Conservation (phyloP, 92 coral and sea anemone species). For the Isaurus tuberculatus region DNA sequence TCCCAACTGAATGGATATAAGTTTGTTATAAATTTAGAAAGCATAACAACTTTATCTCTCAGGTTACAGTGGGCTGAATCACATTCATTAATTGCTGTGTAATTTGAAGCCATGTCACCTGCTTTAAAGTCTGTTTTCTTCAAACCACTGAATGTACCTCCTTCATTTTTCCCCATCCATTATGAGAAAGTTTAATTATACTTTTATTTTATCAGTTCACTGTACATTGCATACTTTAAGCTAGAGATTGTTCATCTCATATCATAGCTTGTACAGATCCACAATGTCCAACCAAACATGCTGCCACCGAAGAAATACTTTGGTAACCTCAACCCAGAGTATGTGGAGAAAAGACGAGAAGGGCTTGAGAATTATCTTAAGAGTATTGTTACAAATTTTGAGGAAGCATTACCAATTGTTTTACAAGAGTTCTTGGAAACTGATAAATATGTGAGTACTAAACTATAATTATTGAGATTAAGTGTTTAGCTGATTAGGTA, state of each 20-base stretch:
- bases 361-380: slow-evolving; percentile 80
- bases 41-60: too few relatives aligned
- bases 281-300: slow-evolving; percentile 56
- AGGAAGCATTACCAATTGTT: slow-evolving; percentile 72
- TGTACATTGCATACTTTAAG: neutral
- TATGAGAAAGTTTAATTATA: too few relatives aligned
- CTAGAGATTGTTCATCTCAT: neutral
- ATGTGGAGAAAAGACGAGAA: slow-evolving; percentile 85
- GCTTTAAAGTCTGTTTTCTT: too few relatives aligned
- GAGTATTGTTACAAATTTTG: slow-evolving; percentile 66
- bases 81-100: too few relatives aligned
- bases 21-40: too few relatives aligned
- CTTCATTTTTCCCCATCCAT: too few relatives aligned
- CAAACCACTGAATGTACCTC: too few relatives aligned
- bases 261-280: slow-evolving; percentile 72
- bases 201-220: too few relatives aligned
- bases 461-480: neutral
- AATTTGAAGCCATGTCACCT: too few relatives aligned
- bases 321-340: slow-evolving; percentile 85
- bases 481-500: neutral
- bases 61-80: too few relatives aligned
- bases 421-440: slow-evolving; percentile 80
- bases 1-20: too few relatives aligned
- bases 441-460: slow-evolving; percentile 83
- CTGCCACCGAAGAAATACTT: slow-evolving; percentile 92